phyloP scores from a whole-genome alignment of 2,888 invertebrate species.

The Chrysotoxum bicinctum region DNA sequence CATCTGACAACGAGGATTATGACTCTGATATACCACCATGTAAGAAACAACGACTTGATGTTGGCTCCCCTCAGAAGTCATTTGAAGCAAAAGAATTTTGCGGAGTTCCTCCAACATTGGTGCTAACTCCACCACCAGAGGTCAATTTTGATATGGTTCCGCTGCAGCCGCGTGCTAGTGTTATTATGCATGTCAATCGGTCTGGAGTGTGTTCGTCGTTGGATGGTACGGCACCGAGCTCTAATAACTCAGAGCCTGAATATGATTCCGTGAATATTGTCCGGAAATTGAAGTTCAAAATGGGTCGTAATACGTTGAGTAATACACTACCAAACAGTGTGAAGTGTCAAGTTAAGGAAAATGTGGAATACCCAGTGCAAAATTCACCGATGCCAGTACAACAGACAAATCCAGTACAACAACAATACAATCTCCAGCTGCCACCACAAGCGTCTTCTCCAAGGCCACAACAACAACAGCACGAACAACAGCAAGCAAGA shows the following conservation, averaged over 20 bases:
- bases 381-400: conserved; percentile 25
- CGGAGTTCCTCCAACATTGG: conserved; percentile 74
- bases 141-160: conserved; percentile 83
- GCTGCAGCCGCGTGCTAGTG: conserved; percentile 85
- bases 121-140: conserved; percentile 80
- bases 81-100: conserved; percentile 55
- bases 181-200: conserved; percentile 93
- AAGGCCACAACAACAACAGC: conserved; percentile 27
- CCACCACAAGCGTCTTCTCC: conserved; percentile 33
- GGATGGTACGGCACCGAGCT: conserved; percentile 74
- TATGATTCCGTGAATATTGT: conserved; percentile 79
- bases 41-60: conserved; percentile 80
- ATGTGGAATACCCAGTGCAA: conserved; percentile 65
- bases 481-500: conserved; percentile 51
- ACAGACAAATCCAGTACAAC: conserved; percentile 27
- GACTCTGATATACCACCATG: conserved; percentile 83
- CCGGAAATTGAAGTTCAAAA: conserved; percentile 81
- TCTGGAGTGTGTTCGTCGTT: conserved; percentile 86
- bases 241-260: conserved; percentile 73
- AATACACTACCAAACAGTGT: conserved; percentile 37
- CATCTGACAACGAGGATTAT: conserved; percentile 92
- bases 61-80: conserved; percentile 14
- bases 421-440: conserved; percentile 32
- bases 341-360: conserved; percentile 41
- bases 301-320: conserved; percentile 78